A percentile compares a stretch with the other conserved stretches of the same genome.
These are phyloP conservation scores for Pristionchus entomophagus DNA, from an alignment of 2,888 invertebrate species.

Conservation along the genomic window DNA sequence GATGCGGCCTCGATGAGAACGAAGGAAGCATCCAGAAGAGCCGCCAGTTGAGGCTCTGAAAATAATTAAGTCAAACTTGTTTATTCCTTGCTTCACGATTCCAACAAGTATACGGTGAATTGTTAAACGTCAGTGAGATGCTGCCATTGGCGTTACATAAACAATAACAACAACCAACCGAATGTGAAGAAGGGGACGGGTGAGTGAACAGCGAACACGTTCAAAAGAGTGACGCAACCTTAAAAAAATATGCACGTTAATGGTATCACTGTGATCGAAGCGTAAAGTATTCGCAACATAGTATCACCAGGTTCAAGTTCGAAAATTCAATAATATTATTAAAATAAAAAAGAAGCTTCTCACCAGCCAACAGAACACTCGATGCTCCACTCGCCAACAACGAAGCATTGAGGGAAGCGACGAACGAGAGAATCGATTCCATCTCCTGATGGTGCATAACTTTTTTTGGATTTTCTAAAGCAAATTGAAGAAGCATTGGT, in stretches of 20 bases:
- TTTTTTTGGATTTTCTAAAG: too few species aligned
- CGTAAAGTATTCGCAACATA: too few species aligned
- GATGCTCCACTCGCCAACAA: slow-evolving; percentile 60
- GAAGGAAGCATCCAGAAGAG: slow-evolving; percentile 51
- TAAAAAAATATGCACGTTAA: slow-evolving; percentile 58
- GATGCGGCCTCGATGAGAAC: slow-evolving; percentile 49
- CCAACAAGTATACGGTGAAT: not conserved
- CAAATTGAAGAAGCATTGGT: too few species aligned
- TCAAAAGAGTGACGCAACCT: slow-evolving; percentile 70
- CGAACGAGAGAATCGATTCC: slow-evolving; percentile 64
- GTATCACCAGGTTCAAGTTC: too few species aligned
- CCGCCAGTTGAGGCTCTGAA: slow-evolving; percentile 52
- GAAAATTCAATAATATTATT: too few species aligned
- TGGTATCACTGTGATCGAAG: too few species aligned
- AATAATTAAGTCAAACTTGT: not conserved
- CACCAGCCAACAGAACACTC: slow-evolving; percentile 50
- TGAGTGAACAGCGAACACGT: slow-evolving; percentile 67
- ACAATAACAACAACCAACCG: not conserved
- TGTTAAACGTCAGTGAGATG: not conserved
- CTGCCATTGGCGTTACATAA: not conserved
- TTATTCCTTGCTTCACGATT: not conserved
- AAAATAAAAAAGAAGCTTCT: too few species aligned
- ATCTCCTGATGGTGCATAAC: slow-evolving; percentile 65
- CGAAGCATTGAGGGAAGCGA: slow-evolving; percentile 64
- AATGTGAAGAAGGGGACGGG: slow-evolving; percentile 69